phyloP scores from a whole-genome alignment of 1,140 invertebrate species.

The Hormaphis cornu region DNA sequence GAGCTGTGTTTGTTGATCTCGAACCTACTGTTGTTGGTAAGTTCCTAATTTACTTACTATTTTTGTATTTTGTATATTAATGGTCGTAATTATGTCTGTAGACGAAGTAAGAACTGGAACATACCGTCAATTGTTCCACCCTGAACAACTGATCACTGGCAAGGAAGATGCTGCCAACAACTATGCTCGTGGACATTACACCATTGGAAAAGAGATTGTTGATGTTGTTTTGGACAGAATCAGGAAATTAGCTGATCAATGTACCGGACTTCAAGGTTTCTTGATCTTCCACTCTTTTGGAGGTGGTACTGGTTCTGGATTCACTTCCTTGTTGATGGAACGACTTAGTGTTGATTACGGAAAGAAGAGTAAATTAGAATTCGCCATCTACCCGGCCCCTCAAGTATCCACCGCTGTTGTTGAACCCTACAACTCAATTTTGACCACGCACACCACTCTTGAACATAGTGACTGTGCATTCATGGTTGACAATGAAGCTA shows the following conservation, averaged over 20 bases:
- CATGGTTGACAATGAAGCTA: slow-evolving; percentile 79
- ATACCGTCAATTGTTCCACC: slow-evolving; percentile 53
- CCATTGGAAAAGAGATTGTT: slow-evolving; percentile 66
- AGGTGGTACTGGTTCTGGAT: slow-evolving; percentile 75
- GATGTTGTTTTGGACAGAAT: slow-evolving; percentile 60
- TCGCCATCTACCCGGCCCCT: slow-evolving; percentile 59
- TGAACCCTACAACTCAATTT: slow-evolving; percentile 58
- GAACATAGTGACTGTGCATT: slow-evolving; percentile 61
- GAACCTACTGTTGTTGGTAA: slow-evolving; percentile 56
- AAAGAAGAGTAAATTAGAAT: slow-evolving; percentile 61
- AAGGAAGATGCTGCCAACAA: slow-evolving; percentile 61
- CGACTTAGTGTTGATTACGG: slow-evolving; percentile 57
- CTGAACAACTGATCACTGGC: slow-evolving; percentile 53
- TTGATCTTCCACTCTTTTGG: slow-evolving; percentile 82
- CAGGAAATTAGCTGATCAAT: slow-evolving; percentile 67
- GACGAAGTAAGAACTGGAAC: slow-evolving; percentile 52
- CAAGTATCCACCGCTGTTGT: slow-evolving; percentile 58
- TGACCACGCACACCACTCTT: slow-evolving; percentile 53
- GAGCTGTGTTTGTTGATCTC: slow-evolving; percentile 57
- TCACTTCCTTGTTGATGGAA: slow-evolving; percentile 59
- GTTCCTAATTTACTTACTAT: slow-evolving; percentile 37
- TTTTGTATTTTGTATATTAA: not conserved
- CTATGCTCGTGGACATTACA: slow-evolving; percentile 60
- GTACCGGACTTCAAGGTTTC: slow-evolving; percentile 70
- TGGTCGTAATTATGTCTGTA: slow-evolving; percentile 35